A percentile compares a stretch with the other conserved stretches of the same genome.
Conservation (phyloP, 1,140 invertebrate genomes). For the Diprion similis region DNA sequence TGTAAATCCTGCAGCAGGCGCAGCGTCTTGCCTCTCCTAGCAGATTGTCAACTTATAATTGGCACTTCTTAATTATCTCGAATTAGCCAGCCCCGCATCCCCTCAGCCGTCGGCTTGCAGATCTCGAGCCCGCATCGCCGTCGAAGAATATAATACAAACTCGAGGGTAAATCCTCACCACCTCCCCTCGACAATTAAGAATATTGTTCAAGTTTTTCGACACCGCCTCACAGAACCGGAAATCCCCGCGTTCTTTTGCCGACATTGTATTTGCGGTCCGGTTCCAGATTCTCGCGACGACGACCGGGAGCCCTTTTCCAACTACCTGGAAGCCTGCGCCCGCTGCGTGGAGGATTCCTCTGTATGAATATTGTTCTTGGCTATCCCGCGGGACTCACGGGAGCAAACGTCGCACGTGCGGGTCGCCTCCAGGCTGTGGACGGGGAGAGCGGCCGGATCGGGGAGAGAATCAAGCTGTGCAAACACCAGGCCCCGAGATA, state of each 20-base stretch:
- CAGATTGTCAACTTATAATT: conserved; percentile 47
- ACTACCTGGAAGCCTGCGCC: neutral
- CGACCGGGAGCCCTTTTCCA: too few relatives aligned
- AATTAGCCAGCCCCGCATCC: conserved; percentile 33
- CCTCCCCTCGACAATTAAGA: conserved; percentile 31
- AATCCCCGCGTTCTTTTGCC: too few relatives aligned
- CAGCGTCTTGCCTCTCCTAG: conserved; percentile 13
- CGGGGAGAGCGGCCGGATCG: conserved; percentile 32
- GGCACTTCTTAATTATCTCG: conserved; percentile 42
- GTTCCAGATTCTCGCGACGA: too few relatives aligned
- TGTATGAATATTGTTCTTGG: conserved; percentile 50
- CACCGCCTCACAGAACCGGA: neutral
- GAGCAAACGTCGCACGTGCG: conserved; percentile 43
- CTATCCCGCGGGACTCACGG: conserved; percentile 41
- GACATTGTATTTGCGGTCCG: too few relatives aligned
- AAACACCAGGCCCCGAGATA: conserved; percentile 62
- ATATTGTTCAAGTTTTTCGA: conserved; percentile 36
- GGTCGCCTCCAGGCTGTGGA: conserved; percentile 8
- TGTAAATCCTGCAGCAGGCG: conserved; percentile 1
- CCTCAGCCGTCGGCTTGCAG: conserved; percentile 8
- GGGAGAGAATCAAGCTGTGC: conserved; percentile 61
- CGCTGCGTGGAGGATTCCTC: conserved; percentile 20
- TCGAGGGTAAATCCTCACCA: conserved; percentile 23
- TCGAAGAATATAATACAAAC: neutral
- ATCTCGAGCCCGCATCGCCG: conserved; percentile 20